These are phyloP conservation scores for Latrodectus geometricus DNA, from an alignment of 1,140 invertebrate species.

Conservation along the genomic window DNA sequence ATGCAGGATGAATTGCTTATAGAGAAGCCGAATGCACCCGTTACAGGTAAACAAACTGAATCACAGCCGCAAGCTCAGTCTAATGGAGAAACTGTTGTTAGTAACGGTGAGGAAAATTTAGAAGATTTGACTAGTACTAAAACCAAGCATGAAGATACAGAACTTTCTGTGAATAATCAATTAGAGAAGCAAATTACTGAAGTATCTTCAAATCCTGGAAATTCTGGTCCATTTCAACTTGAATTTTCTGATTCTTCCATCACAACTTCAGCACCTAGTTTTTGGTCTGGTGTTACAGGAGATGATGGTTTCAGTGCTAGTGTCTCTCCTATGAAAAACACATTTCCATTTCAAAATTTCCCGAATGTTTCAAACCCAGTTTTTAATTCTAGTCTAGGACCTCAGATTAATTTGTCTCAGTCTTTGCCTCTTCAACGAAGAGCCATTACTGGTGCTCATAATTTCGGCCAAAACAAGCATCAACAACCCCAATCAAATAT, in stretches of 20 bases:
- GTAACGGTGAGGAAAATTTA: slow-evolving; percentile 63
- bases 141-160: slow-evolving; percentile 64
- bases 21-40: slow-evolving; percentile 29
- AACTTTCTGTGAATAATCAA: slow-evolving; percentile 43
- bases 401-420: slow-evolving; percentile 73
- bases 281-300: slow-evolving; percentile 69
- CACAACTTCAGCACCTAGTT: slow-evolving; percentile 68
- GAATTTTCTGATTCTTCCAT: slow-evolving; percentile 65
- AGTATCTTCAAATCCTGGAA: slow-evolving; percentile 32
- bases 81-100: slow-evolving; percentile 64
- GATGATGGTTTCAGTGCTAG: slow-evolving; percentile 71
- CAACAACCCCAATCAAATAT: slow-evolving; percentile 66
- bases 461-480: slow-evolving; percentile 70
- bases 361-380: slow-evolving; percentile 67
- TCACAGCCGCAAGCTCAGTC: slow-evolving; percentile 26
- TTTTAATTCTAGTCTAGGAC: slow-evolving; percentile 70
- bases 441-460: slow-evolving; percentile 78
- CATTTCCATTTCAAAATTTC: slow-evolving; percentile 72
- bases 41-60: slow-evolving; percentile 56
- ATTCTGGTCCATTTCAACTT: slow-evolving; percentile 61
- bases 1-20: slow-evolving; percentile 76
- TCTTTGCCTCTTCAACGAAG: slow-evolving; percentile 72
- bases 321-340: slow-evolving; percentile 70
- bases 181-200: slow-evolving; percentile 53
- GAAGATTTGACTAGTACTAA: slow-evolving; percentile 61